These are phyloP conservation scores for Etheostoma spectabile DNA, from an alignment of 2,113 vertebrate species.

Conservation along the genomic window DNA sequence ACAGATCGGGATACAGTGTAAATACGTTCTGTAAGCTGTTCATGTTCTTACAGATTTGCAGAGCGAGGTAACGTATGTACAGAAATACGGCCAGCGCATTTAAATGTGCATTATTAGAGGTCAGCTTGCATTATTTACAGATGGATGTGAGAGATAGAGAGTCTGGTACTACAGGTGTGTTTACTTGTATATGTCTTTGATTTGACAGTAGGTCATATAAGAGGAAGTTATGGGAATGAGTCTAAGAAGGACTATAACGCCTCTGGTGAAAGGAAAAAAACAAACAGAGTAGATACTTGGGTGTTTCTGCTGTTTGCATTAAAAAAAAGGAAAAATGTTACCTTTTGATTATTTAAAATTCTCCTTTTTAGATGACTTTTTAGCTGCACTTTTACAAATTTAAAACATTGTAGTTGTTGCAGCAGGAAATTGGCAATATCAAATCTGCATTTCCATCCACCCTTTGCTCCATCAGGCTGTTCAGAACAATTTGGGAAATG, in stretches of 20 bases:
- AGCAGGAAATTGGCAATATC: conserved; percentile 49
- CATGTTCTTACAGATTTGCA: conserved; percentile 38
- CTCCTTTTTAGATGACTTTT: conserved; percentile 45
- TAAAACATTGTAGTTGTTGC: conserved; percentile 30
- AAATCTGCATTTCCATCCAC: conserved; percentile 56
- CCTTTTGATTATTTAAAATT: conserved; percentile 7
- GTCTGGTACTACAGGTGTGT: conserved; percentile 31
- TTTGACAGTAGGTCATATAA: neutral
- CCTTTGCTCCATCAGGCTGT: conserved; percentile 55
- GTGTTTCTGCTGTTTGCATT: neutral
- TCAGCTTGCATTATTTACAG: conserved; percentile 33
- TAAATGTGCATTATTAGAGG: conserved; percentile 17
- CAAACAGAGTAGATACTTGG: neutral
- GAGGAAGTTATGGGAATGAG: conserved; percentile 21
- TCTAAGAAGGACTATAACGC: neutral
- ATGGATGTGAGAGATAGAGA: conserved; percentile 2
- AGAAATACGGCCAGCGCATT: conserved; percentile 22
- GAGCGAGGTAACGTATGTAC: conserved; percentile 53
- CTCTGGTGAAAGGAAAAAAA: neutral
- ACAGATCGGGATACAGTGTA: conserved; percentile 36
- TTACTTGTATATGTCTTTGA: conserved; percentile 10
- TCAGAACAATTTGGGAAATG: conserved; percentile 65
- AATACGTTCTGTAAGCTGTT: conserved; percentile 25
- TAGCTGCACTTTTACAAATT: conserved; percentile 23
- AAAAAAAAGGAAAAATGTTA: neutral